Conservation (phyloP, 2,113 vertebrate genomes). For the Ploceus nigricollis region DNA sequence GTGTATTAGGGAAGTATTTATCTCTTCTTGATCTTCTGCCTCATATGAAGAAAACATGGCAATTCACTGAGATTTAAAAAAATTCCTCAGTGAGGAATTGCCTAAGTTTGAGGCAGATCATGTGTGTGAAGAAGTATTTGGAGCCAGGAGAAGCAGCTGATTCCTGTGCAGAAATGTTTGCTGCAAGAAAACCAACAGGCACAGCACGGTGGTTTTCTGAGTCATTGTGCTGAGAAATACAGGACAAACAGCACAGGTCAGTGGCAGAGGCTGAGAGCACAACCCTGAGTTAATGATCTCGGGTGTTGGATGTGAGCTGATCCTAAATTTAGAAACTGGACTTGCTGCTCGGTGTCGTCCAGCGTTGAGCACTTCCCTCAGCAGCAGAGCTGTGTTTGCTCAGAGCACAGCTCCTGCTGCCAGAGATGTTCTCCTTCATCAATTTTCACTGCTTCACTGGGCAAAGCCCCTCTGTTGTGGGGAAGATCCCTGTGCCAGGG, state of each 20-base stretch:
- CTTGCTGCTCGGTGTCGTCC: rapidly evolving
- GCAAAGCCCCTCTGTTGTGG: background rate
- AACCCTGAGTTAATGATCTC: background rate
- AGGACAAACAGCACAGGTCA: background rate
- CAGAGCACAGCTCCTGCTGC: background rate
- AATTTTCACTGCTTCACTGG: rapidly evolving
- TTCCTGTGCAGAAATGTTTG: background rate
- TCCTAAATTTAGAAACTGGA: background rate
- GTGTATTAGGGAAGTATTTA: background rate
- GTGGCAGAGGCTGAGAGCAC: background rate
- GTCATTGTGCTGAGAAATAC: background rate
- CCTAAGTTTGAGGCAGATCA: background rate
- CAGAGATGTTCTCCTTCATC: background rate
- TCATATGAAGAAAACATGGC: slow-evolving; percentile 3
- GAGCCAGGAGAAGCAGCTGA: background rate
- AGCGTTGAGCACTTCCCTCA: rapidly evolving
- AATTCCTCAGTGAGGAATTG: background rate
- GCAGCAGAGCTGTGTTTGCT: background rate
- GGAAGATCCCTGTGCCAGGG: background rate
- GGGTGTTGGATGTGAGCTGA: background rate
- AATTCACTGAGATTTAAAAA: slow-evolving; percentile 12
- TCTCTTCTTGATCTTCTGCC: slow-evolving; percentile 37
- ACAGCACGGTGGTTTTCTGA: background rate
- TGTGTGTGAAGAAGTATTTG: background rate
- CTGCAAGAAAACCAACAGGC: background rate